A percentile compares a stretch with the other conserved stretches of the same genome.
Evolutionary conservation across 1,140 invertebrate genomes (phyloP).

Genomic region (Drosophila asahinai): DNA sequence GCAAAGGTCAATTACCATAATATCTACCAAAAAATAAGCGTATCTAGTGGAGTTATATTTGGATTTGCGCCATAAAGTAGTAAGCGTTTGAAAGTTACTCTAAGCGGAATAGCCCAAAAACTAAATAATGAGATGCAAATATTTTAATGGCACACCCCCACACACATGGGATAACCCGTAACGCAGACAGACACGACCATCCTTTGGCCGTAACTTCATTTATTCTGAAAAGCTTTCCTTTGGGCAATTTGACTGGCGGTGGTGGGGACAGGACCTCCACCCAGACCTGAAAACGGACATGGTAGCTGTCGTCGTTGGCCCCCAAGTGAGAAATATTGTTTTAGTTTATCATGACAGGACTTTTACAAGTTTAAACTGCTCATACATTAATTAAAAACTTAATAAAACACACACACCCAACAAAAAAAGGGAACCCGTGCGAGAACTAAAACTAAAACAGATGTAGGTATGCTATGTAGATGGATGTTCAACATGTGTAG

Average conservation of each 20-base stretch:
- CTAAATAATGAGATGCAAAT: conserved; percentile 81
- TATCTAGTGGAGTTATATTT: conserved; percentile 12
- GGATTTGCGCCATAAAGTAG: conserved; percentile 9
- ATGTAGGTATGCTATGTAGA: conserved; percentile 38
- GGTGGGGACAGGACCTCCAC: background rate
- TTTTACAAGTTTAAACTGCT: conserved; percentile 84
- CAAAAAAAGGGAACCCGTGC: conserved; percentile 25
- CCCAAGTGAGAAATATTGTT: conserved; percentile 82
- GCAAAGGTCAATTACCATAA: conserved; percentile 53
- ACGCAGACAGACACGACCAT: conserved; percentile 28
- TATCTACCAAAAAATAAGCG: background rate
- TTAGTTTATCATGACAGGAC: conserved; percentile 83
- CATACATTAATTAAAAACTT: conserved; percentile 84
- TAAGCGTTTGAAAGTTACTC: background rate
- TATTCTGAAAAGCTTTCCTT: conserved; percentile 70
- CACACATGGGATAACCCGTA: conserved; percentile 4
- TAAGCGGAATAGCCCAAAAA: conserved; percentile 25
- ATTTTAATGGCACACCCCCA: conserved; percentile 72
- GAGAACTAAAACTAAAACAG: conserved; percentile 41
- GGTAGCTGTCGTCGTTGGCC: conserved; percentile 48
- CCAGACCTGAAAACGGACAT: conserved; percentile 13
- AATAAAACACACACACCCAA: conserved; percentile 65
- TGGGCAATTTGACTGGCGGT: conserved; percentile 46
- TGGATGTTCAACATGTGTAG: conserved; percentile 47
- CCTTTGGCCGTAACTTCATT: conserved; percentile 67